phyloP scores from a whole-genome alignment of 2,888 invertebrate genomes.

The Cheilosia grossa region DNA sequence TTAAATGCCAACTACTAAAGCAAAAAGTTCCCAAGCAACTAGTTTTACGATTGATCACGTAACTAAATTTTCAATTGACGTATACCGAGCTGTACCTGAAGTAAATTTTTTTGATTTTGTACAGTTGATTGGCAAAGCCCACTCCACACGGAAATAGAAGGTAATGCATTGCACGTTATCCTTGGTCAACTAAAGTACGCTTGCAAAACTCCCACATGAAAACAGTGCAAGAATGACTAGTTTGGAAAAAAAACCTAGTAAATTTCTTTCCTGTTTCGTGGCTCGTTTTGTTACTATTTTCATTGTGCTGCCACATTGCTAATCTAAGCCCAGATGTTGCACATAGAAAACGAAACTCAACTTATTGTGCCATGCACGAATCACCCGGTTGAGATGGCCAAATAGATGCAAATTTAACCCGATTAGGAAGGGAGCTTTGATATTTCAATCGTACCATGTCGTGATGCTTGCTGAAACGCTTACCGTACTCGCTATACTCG shows the following conservation, averaged over 20 bases:
- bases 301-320: not conserved
- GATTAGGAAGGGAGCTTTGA: conserved; percentile 6
- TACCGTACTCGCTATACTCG: not conserved
- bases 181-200: too few relatives aligned
- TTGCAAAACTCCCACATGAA: too few relatives aligned
- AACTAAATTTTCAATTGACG: too few relatives aligned
- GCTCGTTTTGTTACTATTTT: not conserved
- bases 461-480: conserved; percentile 1
- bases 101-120: too few relatives aligned
- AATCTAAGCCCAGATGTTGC: not conserved
- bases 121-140: too few relatives aligned
- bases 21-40: too few relatives aligned
- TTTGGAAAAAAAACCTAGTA: not conserved
- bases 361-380: conserved; percentile 23
- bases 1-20: too few relatives aligned
- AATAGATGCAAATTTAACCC: conserved; percentile 15
- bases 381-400: not conserved
- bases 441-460: conserved; percentile 5
- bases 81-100: too few relatives aligned
- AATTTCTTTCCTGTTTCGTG: conserved; percentile 7
- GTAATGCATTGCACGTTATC: too few relatives aligned
- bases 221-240: not conserved
- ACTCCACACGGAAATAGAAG: too few relatives aligned
- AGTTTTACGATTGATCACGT: too few relatives aligned
- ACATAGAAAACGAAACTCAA: not conserved